phyloP scores from a whole-genome alignment of 2,113 vertebrate species.

The Atractosteus spatula region DNA sequence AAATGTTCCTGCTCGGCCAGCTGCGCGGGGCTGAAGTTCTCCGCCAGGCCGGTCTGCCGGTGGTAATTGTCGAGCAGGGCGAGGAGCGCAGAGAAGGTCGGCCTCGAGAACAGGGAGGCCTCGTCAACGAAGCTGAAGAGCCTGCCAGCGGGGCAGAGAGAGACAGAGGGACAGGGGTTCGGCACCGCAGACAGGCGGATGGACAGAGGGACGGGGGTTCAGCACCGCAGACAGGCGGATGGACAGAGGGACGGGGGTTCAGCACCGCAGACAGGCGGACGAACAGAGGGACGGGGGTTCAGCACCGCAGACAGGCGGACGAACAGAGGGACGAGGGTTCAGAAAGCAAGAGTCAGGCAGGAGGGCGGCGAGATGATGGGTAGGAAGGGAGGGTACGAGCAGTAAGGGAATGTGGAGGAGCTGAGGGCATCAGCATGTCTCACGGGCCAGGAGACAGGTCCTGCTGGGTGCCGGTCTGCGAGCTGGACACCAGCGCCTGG shows the following conservation, averaged over 20 bases:
- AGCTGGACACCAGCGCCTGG: slow-evolving; percentile 60
- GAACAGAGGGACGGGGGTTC: too few species aligned
- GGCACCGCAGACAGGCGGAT: too few species aligned
- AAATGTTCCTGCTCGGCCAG: slow-evolving; percentile 80
- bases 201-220: too few species aligned
- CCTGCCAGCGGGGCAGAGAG: slow-evolving; percentile 45
- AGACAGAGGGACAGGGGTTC: too few species aligned
- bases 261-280: too few species aligned
- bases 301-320: too few species aligned
- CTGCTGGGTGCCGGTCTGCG: slow-evolving; percentile 44
- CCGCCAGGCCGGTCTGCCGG: slow-evolving; percentile 67
- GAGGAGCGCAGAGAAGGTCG: slow-evolving; percentile 79
- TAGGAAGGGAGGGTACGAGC: too few species aligned
- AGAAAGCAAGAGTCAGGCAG: too few species aligned
- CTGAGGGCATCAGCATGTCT: slow-evolving; percentile 10
- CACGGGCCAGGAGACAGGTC: slow-evolving; percentile 73
- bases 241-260: too few species aligned
- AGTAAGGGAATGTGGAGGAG: not conserved
- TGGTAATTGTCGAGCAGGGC: slow-evolving; percentile 87
- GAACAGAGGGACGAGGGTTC: too few species aligned
- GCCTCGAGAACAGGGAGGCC: slow-evolving; percentile 75
- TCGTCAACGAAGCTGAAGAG: slow-evolving; percentile 80
- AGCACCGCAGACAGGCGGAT: too few species aligned
- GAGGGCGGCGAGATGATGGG: too few species aligned
- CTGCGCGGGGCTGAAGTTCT: slow-evolving; percentile 71